Evolutionary conservation across 2,888 invertebrate genomes (phyloP), one percentile per base, ranked within the genome.

Genomic region (Zhuqinia jingwanae): DNA sequence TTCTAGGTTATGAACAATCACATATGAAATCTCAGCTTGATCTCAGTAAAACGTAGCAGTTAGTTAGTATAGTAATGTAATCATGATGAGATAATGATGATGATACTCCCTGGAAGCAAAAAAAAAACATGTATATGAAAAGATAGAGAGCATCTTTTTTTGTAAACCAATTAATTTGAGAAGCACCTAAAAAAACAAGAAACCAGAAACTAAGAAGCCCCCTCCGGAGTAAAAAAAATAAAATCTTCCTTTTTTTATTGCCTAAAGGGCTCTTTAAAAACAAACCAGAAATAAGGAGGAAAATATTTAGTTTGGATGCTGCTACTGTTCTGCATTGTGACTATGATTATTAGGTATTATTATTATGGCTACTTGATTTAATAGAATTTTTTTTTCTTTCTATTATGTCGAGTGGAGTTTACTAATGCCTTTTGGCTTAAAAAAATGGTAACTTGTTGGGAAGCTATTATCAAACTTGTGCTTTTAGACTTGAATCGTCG

Each of bases 221-320:
- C 17, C 58, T 36, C n/a, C 42, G 36, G n/a, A n/a, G n/a, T n/a
- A n/a, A n/a, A n/a, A n/a, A n/a, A n/a, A n/a, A n/a, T n/a, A n/a
- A n/a, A n/a, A n/a, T n/a, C n/a, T n/a, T n/a, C n/a, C 22, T 10
- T 27, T 20, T 63, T n/a, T 68, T 8, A 70, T 80, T 45, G 68
- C 80, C 70, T 58, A 80, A 70, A 45, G 80, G 80, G 80, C 80
- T 80, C 53, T 78, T 15, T 78, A 17, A 79, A 63, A 79, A 79
- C 5, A 22, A 56, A 22, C 2, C n/a, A n/a, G n/a, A n/a, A n/a
- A n/a, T n/a, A n/a, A n/a, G n/a, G n/a, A n/a, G n/a, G n/a, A n/a
- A n/a, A n/a, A n/a, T n/a, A n/a, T n/a, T n/a, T 5, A 6, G 56
- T 22, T 56, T 30, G n/a, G n/a, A 2, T 2, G 1, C n/a, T 76